Base-by-base conservation (phyloP, 2,113 vertebrate species). In the Cavia aperea region DNA sequence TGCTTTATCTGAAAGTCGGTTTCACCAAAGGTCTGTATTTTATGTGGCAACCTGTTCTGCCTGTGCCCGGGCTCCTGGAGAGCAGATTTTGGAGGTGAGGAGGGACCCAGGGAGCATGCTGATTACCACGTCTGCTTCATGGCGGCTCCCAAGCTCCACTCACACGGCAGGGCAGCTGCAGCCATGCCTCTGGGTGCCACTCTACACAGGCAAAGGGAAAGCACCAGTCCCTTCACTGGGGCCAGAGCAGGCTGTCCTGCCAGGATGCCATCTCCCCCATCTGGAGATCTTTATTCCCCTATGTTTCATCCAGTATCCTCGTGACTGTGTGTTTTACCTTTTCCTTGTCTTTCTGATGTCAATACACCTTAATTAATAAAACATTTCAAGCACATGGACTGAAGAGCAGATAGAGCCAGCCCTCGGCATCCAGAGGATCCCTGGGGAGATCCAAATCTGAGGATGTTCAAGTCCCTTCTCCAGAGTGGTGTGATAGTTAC, bases 131-230 rank as follows among this genome's bases (percentile, higher is more conserved):
- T 10, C 49, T 1, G 29, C 56, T 60, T 46, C 18, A 3, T 29
- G 0, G 4, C 15, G 4, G 66, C 51, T 23, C 29, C 58, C 8
- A 0, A 46, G 21, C 33, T 65, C 63, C 19, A 43, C 3, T 8
- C 12, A 3, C 56, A 7, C 23, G 4, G n/a, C 86, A 31, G 39
- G 8, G 49, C 82, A 12, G 2, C 15, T 5, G 7, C 18, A 13
- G 5, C 11, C 31, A 13, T 60, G 5, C 13, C 16, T 4, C 43
- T 12, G 19, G 16, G 36, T 0, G 10, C n/a, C 2, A 1, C 19
- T 46, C 26, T 46, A 18, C 4, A 29, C 43, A 46, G 33, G 36
- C 60, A 5, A 63, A 21, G 36, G 75, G 23, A 78, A 43, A 49
- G 4, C 19, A 8, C 31, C 26, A 0, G 3, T 11, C 68, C n/a